Conservation (phyloP, 2,888 invertebrate genomes). For the Philopedon plagiatum region DNA sequence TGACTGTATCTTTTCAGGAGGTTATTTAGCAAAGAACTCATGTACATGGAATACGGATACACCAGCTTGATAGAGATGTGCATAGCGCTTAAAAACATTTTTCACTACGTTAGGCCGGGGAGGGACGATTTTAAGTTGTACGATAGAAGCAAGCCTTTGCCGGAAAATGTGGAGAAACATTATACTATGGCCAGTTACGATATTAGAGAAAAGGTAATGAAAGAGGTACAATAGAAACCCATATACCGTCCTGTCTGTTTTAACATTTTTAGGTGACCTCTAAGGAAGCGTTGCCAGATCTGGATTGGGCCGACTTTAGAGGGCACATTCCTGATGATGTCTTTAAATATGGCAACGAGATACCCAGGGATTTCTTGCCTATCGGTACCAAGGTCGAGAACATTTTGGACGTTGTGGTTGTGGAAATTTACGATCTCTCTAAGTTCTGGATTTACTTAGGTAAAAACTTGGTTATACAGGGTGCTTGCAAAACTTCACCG, state of each 20-base stretch:
- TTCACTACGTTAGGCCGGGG: constrained; percentile 60
- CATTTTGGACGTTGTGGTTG: constrained; percentile 66
- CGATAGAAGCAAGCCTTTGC: constrained; percentile 60
- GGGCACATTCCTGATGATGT: constrained; percentile 56
- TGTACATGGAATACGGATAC: constrained; percentile 61
- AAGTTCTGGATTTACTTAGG: constrained; percentile 73
- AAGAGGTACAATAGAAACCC: no score
- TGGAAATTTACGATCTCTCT: constrained; percentile 73
- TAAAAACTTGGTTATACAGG: constrained; percentile 18
- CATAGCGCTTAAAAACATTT: constrained; percentile 59
- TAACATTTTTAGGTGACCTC: not conserved
- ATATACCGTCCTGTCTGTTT: no score
- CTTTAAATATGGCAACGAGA: constrained; percentile 55
- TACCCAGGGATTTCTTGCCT: constrained; percentile 54
- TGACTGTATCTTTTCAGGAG: constrained; percentile 56
- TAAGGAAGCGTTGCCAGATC: constrained; percentile 30
- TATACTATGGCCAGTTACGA: constrained; percentile 54
- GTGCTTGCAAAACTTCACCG: no score
- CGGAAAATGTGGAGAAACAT: constrained; percentile 48
- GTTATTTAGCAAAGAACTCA: constrained; percentile 58
- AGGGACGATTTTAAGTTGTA: constrained; percentile 64
- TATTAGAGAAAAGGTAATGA: constrained; percentile 17
- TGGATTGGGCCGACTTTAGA: constrained; percentile 52
- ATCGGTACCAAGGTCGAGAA: constrained; percentile 37
- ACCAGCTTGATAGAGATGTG: constrained; percentile 62